These are phyloP conservation scores for Tenebrosternarchus preto DNA, from an alignment of 2,113 vertebrate genomes.

Conservation along the genomic window DNA sequence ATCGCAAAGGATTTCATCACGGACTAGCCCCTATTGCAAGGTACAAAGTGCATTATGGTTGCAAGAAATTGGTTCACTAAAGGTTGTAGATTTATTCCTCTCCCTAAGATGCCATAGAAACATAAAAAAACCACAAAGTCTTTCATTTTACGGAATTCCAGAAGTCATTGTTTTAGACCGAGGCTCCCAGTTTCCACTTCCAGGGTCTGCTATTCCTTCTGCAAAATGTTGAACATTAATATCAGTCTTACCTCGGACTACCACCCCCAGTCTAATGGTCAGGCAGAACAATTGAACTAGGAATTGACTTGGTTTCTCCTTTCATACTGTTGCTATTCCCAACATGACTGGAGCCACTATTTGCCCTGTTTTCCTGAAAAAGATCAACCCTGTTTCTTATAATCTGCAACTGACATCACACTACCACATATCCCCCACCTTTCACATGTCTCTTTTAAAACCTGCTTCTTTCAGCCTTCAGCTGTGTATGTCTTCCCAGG, in stretches of 20 bases:
- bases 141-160: neutral
- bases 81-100: too few species aligned
- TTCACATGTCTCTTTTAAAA: neutral
- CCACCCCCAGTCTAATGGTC: neutral
- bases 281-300: neutral
- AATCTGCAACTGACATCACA: neutral
- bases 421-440: neutral
- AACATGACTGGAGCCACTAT: neutral
- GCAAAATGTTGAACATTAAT: neutral
- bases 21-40: too few species aligned
- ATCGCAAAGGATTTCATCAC: too few species aligned
- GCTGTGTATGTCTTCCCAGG: too few species aligned
- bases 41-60: too few species aligned
- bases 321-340: neutral
- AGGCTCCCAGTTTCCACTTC: neutral
- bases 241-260: neutral
- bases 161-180: neutral
- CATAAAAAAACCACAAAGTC: too few species aligned
- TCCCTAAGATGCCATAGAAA: too few species aligned
- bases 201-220: neutral
- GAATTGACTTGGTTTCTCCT: neutral
- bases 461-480: too few species aligned
- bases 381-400: neutral
- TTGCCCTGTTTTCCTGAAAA: neutral
- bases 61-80: too few species aligned